Conservation (phyloP, 2,113 vertebrate species). For the Centrocercus urophasianus region DNA sequence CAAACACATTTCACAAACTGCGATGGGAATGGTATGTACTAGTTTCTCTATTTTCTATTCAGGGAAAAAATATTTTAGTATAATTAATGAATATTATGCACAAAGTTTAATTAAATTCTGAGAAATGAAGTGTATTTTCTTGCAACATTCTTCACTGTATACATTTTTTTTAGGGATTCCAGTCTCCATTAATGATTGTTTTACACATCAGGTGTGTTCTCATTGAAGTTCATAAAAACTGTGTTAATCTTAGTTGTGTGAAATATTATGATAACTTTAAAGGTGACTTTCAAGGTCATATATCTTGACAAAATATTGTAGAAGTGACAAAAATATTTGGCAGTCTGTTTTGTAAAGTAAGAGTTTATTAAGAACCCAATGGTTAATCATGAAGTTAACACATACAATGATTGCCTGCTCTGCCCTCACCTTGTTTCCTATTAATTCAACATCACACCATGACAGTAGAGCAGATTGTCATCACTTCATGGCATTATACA, state of each 20-base stretch:
- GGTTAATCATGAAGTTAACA: constrained; percentile 72
- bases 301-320: constrained; percentile 71
- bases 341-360: constrained; percentile 58
- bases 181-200: not conserved
- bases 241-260: constrained; percentile 13
- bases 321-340: constrained; percentile 67
- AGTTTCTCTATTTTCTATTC: constrained; percentile 7
- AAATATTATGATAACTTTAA: constrained; percentile 65
- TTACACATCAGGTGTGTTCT: constrained; percentile 44
- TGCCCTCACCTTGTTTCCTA: constrained; percentile 71
- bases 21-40: not conserved
- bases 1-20: constrained; percentile 20
- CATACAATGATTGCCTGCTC: constrained; percentile 67
- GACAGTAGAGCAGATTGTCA: constrained; percentile 71
- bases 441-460: constrained; percentile 68
- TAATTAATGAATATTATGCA: not conserved
- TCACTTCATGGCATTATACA: constrained; percentile 66
- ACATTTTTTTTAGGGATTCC: not conserved
- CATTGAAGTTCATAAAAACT: constrained; percentile 33
- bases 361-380: constrained; percentile 65
- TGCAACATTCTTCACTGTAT: not conserved
- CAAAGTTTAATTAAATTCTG: not conserved
- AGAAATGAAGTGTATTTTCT: not conserved
- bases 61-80: not conserved
- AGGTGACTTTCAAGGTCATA: constrained; percentile 51